Conservation (phyloP, 2,797 vertebrate genomes). For the Coilia nasus region DNA sequence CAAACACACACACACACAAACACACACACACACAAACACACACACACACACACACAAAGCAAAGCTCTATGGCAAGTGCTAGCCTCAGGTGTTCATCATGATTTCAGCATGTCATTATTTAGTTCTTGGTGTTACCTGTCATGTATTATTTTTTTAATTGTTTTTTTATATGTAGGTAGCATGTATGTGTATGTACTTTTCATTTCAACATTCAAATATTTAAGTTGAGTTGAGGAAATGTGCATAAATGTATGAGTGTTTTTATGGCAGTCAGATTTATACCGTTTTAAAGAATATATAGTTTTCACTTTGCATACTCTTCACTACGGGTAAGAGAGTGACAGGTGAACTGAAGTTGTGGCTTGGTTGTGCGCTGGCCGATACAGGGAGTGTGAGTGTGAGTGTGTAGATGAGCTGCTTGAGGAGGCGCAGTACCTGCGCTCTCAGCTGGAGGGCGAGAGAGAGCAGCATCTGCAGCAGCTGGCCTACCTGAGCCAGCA, state of each 20-base stretch:
- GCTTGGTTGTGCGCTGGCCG: constrained; percentile 2
- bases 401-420: constrained; percentile 57
- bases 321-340: background rate
- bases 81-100: background rate
- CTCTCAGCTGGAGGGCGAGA: constrained; percentile 73
- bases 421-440: constrained; percentile 74
- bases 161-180: too few species aligned
- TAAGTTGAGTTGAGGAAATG: too few species aligned
- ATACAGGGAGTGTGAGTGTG: constrained; percentile 33
- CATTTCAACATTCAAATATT: too few species aligned
- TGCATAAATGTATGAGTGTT: too few species aligned
- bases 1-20: background rate
- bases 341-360: background rate
- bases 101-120: background rate
- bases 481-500: constrained; percentile 70
- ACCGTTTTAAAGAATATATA: too few species aligned
- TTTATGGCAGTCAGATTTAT: too few species aligned
- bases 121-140: background rate
- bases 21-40: too few species aligned
- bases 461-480: constrained; percentile 73
- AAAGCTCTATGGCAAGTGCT: background rate
- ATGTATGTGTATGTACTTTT: too few species aligned
- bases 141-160: background rate
- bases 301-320: background rate
- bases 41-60: background rate